Base-by-base conservation (phyloP, 2,888 invertebrate genomes). In the Morpho achilles region DNA sequence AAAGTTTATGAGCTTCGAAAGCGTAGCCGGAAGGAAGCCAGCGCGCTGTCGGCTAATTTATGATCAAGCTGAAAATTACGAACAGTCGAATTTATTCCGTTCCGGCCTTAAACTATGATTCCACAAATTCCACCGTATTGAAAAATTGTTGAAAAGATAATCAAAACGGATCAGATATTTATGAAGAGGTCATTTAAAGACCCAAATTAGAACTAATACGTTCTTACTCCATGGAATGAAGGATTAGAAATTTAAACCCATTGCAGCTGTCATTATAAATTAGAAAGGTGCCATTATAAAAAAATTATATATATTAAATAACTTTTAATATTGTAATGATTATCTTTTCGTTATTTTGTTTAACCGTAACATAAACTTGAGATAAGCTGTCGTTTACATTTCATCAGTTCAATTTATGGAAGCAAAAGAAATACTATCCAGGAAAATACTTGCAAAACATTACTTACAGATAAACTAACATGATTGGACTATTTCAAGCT, bases 11-110 rank as follows among this genome's bases (percentile, higher is more conserved):
- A 44, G 44, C 50, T 39, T 44, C 44, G 43, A 44, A 55, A 55
- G 44, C 49, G 44, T 55, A 55, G 55, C 50, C 55, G 55, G 55
- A 55, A 55, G 55, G 55, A 55, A 55, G 55, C 49, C 49, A 50
- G 55, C 49, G 55, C 55, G 50, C 49, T 39, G 40, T 49, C 55
- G 49, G 40, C 55, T 50, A 50, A 55, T 50, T 55, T 55, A 55
- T 44, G 55, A 55, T 55, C 49, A 44, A 49, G 50, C 49, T 49
- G 44, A 50, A 55, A 55, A 55, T 55, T 50, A 55, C 55, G 49
- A 55, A 55, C 55, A 44, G 49, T 55, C 50, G 49, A 44, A 44
- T 55, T 49, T 55, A 55, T 47, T 48, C 42, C 53, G 23, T n/a
- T 54, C 40, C n/a, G 41, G 41, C 47, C 8, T 9, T 32, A 52